Base-by-base conservation (phyloP, 2,797 vertebrate species). In the Sarcophilus harrisii region DNA sequence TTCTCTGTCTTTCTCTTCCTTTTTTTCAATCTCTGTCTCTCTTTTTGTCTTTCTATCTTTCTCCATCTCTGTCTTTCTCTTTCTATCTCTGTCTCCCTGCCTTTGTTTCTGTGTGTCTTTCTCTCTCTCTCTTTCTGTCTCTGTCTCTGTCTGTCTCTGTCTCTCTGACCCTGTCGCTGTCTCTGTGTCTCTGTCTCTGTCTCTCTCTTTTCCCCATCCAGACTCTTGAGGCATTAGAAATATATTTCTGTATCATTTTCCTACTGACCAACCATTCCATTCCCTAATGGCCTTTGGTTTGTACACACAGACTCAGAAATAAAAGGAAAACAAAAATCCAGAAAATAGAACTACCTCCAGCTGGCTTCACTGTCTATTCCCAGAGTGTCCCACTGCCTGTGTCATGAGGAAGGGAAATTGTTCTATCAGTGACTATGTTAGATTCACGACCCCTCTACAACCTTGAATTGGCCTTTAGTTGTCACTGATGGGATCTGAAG, bases 391-490 rank as follows among this genome's bases (percentile, higher is more conserved):
- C 97, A 95, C 97, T 57, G 95, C 95, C 96, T 95, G 96, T 96
- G 98, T 98, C 97, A 98, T 16, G 98, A 58, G 94, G 98, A 98
- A 98, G 98, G 99, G 98, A 99, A 99, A 99, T 99, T 99, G 99
- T 99, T 99, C 98, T 96, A 99, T 99, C 99, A 99, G 98, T 97
- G 97, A 97, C 98, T 98, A 91, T 98, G 98, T 99, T 98, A 99
- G 99, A 99, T 99, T 99, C 99, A 99, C 99, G 99, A 99, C 99
- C 99, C 98, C 97, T 97, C 98, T 98, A 98, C 98, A 99, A 99
- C 99, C 99, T 99, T 99, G 99, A 99, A 99, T 99, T 99, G 99
- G 98, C 99, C 99, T 99, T 99, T 99, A 98, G 98, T 99, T 99
- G 99, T 99, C 98, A 98, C 99, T 99, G 99, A 99, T 99, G 98